Evolutionary conservation across 2,797 vertebrate genomes (phyloP).

Genomic region (Cetoscarus ocellatus): DNA sequence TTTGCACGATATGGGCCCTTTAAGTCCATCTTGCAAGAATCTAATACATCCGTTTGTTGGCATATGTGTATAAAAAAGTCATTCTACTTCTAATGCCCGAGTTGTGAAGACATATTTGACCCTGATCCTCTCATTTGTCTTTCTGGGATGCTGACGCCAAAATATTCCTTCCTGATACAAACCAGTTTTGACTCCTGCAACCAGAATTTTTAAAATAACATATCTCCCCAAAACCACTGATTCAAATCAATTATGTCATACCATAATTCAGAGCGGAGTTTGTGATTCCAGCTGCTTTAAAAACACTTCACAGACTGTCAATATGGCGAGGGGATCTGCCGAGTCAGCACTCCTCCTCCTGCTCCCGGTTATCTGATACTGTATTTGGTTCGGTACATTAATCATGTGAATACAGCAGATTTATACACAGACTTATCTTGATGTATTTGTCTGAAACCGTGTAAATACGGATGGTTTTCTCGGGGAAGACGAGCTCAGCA

Average conservation of each 20-base stretch:
- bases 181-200: slow-evolving; percentile 1
- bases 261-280: slow-evolving; percentile 32
- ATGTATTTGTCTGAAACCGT: slow-evolving; percentile 24
- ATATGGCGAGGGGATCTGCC: slow-evolving; percentile 15
- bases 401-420: slow-evolving; percentile 28
- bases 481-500: slow-evolving; percentile 39
- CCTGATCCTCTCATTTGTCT: no score
- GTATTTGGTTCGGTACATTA: slow-evolving; percentile 35
- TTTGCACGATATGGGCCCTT: no score
- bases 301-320: slow-evolving; percentile 5
- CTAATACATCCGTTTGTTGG: no score
- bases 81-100: no score
- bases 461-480: slow-evolving; percentile 15
- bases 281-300: slow-evolving; percentile 3
- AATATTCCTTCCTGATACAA: background rate
- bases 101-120: no score
- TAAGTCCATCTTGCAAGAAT: no score
- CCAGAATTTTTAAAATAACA: background rate
- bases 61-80: no score
- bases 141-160: background rate
- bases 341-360: slow-evolving; percentile 41
- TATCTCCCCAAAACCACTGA: slow-evolving; percentile 12
- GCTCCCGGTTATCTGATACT: slow-evolving; percentile 50
- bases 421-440: slow-evolving; percentile 22
- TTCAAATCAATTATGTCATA: slow-evolving; percentile 22